These are phyloP conservation scores for Apodemia mormo DNA, from an alignment of 2,888 invertebrate genomes.

Conservation along the genomic window DNA sequence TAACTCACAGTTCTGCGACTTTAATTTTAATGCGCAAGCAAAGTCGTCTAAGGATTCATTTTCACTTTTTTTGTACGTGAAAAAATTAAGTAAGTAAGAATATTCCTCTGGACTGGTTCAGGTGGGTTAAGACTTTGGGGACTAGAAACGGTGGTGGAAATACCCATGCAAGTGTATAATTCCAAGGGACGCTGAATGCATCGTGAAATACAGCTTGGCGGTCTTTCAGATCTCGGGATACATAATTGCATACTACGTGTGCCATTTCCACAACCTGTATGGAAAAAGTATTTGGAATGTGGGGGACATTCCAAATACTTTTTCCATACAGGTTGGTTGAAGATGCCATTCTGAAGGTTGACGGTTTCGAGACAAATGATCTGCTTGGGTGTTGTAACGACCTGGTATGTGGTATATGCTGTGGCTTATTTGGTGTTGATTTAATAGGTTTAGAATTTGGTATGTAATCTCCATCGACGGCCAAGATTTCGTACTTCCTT, in stretches of 20 bases:
- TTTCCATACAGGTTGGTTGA: conserved; percentile 18
- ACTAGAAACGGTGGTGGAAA: conserved; percentile 36
- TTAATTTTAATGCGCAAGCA: conserved; percentile 36
- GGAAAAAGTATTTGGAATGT: too few relatives aligned
- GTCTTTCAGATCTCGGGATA: conserved; percentile 22
- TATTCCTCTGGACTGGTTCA: conserved; percentile 27
- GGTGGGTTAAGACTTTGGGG: conserved; percentile 35
- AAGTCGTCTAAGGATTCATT: too few relatives aligned
- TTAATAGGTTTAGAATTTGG: conserved; percentile 20
- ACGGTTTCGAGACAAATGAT: conserved; percentile 1
- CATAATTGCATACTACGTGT: conserved; percentile 25
- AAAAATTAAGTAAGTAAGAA: too few relatives aligned
- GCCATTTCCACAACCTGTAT: conserved; percentile 13
- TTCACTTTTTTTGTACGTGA: too few relatives aligned
- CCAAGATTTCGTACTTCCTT: conserved; percentile 42
- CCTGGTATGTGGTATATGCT: not conserved
- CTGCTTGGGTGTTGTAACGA: not conserved
- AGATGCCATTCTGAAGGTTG: conserved; percentile 27
- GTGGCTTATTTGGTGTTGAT: not conserved
- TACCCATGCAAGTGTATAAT: conserved; percentile 33
- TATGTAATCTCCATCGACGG: conserved; percentile 33
- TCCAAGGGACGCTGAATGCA: conserved; percentile 26
- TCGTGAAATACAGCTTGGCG: conserved; percentile 22
- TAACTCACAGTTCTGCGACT: too few relatives aligned
- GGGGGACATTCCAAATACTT: conserved; percentile 21